A percentile compares a stretch with the other conserved stretches of the same genome.
Evolutionary conservation across 2,113 vertebrate genomes (phyloP).

Genomic region (Lipophrys pholis): DNA sequence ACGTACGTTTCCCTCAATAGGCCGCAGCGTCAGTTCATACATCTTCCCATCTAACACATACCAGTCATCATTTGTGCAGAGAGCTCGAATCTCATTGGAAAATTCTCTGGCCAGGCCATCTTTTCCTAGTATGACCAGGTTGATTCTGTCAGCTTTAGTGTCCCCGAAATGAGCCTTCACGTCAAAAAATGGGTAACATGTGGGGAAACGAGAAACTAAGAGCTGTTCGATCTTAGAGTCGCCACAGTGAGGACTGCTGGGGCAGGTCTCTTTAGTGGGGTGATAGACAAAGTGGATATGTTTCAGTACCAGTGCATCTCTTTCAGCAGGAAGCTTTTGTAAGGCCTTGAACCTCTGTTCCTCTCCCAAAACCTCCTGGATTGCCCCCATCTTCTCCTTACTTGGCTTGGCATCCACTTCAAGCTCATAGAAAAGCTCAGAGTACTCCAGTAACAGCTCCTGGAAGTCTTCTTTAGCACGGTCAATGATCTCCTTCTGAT

Average conservation of each 20-base stretch:
- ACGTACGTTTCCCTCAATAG: slow-evolving; percentile 96
- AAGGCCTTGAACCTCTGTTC: slow-evolving; percentile 94
- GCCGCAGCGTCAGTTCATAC: slow-evolving; percentile 93
- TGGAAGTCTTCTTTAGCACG: slow-evolving; percentile 97
- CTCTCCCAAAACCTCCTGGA: slow-evolving; percentile 94
- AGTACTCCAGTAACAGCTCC: slow-evolving; percentile 95
- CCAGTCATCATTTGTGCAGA: slow-evolving; percentile 95
- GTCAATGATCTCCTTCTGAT: slow-evolving; percentile 98
- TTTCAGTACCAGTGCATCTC: slow-evolving; percentile 95
- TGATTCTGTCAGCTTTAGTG: slow-evolving; percentile 90
- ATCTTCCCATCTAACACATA: slow-evolving; percentile 96
- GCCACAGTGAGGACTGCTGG: slow-evolving; percentile 88
- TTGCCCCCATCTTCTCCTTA: slow-evolving; percentile 99
- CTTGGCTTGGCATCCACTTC: slow-evolving; percentile 98
- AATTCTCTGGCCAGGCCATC: slow-evolving; percentile 95
- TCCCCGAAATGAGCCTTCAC: slow-evolving; percentile 83
- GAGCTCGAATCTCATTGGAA: slow-evolving; percentile 96
- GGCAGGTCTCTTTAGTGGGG: slow-evolving; percentile 96
- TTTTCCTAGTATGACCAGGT: slow-evolving; percentile 95
- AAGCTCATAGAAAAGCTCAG: slow-evolving; percentile 97
- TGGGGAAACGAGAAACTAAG: slow-evolving; percentile 84
- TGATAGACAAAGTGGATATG: slow-evolving; percentile 99
- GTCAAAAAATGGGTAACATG: slow-evolving; percentile 88
- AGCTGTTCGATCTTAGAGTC: slow-evolving; percentile 94
- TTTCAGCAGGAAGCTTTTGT: slow-evolving; percentile 95